Conservation (phyloP, 2,113 vertebrate genomes). For the Paraplagusia blochii region DNA sequence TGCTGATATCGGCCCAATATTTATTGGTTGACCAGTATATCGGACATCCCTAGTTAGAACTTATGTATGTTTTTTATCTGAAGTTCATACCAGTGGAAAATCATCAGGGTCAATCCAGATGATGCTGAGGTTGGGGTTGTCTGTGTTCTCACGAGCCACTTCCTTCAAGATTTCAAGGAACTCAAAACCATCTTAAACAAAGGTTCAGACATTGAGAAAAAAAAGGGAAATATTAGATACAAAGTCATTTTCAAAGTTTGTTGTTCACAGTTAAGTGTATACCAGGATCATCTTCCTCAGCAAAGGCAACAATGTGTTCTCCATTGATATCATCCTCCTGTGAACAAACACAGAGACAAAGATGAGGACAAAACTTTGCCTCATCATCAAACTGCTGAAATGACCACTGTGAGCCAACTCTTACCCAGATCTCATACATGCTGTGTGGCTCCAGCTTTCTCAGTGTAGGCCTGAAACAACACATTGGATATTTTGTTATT, state of each 20-base stretch:
- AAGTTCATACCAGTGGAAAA: slow-evolving; percentile 83
- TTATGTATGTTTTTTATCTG: too few species aligned
- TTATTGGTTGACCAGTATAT: too few species aligned
- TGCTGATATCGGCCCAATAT: too few species aligned
- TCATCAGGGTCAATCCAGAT: slow-evolving; percentile 93
- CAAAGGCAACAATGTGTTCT: slow-evolving; percentile 92
- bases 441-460: slow-evolving; percentile 88
- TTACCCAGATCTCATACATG: slow-evolving; percentile 94
- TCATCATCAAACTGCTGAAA: background rate
- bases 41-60: too few species aligned
- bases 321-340: slow-evolving; percentile 90
- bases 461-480: slow-evolving; percentile 80
- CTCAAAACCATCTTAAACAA: slow-evolving; percentile 83
- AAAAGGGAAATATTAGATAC: too few species aligned
- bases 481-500: background rate
- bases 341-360: background rate
- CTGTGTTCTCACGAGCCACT: slow-evolving; percentile 88
- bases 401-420: slow-evolving; percentile 20
- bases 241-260: background rate
- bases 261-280: background rate
- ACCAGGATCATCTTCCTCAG: slow-evolving; percentile 90
- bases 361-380: background rate
- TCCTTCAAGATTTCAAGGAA: slow-evolving; percentile 90
- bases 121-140: slow-evolving; percentile 91
- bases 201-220: slow-evolving; percentile 12